These are phyloP conservation scores for Thereva nobilitata DNA, from an alignment of 2,888 invertebrate genomes.

Conservation along the genomic window DNA sequence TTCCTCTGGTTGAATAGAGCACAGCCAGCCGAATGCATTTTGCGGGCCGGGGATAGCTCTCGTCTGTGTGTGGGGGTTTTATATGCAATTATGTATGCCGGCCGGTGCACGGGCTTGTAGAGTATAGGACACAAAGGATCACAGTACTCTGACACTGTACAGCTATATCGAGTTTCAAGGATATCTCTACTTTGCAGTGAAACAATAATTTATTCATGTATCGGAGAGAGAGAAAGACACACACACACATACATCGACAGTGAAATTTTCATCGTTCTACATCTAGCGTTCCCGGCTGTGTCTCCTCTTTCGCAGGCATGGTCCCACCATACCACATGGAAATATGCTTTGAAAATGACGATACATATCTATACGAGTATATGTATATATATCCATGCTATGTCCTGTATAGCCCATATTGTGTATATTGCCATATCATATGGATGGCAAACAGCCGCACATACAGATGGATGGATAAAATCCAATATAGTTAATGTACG, in stretches of 20 bases:
- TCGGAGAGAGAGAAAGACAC: conserved; percentile 1
- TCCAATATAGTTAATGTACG: conserved; percentile 34
- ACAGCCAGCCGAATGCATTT: too few relatives aligned
- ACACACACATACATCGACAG: conserved; percentile 13
- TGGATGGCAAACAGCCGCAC: conserved; percentile 13
- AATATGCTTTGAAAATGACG: conserved; percentile 28
- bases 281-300: not conserved
- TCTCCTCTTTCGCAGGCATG: not conserved
- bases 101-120: too few relatives aligned
- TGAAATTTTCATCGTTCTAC: not conserved
- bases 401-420: not conserved
- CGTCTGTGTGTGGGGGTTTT: too few relatives aligned
- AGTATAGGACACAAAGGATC: too few relatives aligned
- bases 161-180: conserved; percentile 21
- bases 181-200: conserved; percentile 33
- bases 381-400: conserved; percentile 1
- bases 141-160: too few relatives aligned
- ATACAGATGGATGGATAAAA: conserved; percentile 20
- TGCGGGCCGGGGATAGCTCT: too few relatives aligned
- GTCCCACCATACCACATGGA: conserved; percentile 14
- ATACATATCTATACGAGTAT: conserved; percentile 2
- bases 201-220: conserved; percentile 34
- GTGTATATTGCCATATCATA: too few relatives aligned
- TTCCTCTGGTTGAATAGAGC: too few relatives aligned
- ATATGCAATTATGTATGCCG: too few relatives aligned